Evolutionary conservation across 2,113 vertebrate genomes (phyloP).

Genomic region (Cryptotis parvus): DNA sequence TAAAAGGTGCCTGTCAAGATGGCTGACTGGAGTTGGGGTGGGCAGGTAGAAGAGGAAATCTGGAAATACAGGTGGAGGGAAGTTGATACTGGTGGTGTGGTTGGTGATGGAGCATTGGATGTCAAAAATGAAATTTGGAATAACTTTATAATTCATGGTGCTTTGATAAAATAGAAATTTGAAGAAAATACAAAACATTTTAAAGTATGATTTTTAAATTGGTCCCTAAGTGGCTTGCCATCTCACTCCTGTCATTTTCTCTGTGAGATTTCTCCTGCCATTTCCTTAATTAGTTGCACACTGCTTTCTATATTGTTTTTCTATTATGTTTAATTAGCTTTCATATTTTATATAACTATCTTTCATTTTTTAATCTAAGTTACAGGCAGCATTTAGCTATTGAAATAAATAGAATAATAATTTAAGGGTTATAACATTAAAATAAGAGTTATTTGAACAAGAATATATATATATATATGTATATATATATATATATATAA

Average conservation of each 20-base stretch:
- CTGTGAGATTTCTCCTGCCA: neutral
- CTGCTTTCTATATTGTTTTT: neutral
- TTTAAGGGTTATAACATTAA: neutral
- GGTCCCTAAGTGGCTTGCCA: neutral
- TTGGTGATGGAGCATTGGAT: no score
- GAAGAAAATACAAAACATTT: neutral
- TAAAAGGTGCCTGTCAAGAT: no score
- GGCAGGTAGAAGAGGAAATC: no score
- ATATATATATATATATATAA: no score
- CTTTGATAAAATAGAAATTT: no score
- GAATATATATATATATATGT: no score
- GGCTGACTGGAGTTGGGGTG: no score
- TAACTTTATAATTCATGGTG: no score
- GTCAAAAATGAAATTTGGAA: no score
- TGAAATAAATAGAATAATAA: neutral
- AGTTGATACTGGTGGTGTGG: no score
- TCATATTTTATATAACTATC: neutral
- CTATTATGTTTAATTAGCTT: neutral
- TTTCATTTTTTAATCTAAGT: neutral
- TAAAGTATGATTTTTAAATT: neutral
- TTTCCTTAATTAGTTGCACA: neutral
- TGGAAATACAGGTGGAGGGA: no score
- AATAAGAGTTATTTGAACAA: no score
- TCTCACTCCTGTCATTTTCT: neutral
- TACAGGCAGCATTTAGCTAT: neutral